Percentiles rank a stretch among this genome's conserved stretches.
Conservation (phyloP, 2,888 invertebrate species). For the Acleris cristana region DNA sequence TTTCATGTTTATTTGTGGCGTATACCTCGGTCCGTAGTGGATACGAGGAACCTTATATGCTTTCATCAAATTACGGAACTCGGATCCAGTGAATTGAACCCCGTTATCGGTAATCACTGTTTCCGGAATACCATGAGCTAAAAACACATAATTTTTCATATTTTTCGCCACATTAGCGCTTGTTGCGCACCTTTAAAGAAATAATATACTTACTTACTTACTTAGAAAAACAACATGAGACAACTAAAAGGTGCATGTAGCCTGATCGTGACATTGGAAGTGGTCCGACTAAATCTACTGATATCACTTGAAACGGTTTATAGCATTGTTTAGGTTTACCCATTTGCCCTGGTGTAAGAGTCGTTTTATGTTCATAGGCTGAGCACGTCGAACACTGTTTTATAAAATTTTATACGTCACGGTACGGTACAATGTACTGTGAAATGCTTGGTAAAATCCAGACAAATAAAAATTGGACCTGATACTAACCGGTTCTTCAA, state of each 20-base stretch:
- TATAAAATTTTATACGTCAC: background rate
- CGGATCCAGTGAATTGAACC: slow-evolving; percentile 7
- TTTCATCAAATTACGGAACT: slow-evolving; percentile 2
- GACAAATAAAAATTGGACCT: no score
- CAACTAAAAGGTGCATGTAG: slow-evolving; percentile 7
- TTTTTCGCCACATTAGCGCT: slow-evolving; percentile 5
- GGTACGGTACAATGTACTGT: background rate
- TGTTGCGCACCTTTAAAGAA: slow-evolving; percentile 1
- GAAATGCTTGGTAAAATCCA: no score
- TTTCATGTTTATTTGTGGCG: background rate
- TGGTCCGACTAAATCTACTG: background rate
- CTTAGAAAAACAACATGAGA: slow-evolving; percentile 8
- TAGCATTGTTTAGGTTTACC: slow-evolving; percentile 7
- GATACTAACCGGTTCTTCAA: no score
- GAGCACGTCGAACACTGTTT: slow-evolving; percentile 4
- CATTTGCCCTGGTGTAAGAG: slow-evolving; percentile 1
- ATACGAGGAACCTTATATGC: background rate
- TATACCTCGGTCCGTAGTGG: slow-evolving; percentile 1
- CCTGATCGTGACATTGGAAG: slow-evolving; percentile 13
- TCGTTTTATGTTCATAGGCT: slow-evolving; percentile 3
- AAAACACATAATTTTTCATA: background rate
- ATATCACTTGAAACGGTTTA: slow-evolving; percentile 1
- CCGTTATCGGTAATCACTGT: slow-evolving; percentile 1
- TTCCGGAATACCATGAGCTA: background rate
- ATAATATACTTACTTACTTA: slow-evolving; percentile 6